Percentiles rank a stretch among this genome's conserved stretches.
Conservation (phyloP, 2,113 vertebrate species). For the Pollimyrus isidori region DNA sequence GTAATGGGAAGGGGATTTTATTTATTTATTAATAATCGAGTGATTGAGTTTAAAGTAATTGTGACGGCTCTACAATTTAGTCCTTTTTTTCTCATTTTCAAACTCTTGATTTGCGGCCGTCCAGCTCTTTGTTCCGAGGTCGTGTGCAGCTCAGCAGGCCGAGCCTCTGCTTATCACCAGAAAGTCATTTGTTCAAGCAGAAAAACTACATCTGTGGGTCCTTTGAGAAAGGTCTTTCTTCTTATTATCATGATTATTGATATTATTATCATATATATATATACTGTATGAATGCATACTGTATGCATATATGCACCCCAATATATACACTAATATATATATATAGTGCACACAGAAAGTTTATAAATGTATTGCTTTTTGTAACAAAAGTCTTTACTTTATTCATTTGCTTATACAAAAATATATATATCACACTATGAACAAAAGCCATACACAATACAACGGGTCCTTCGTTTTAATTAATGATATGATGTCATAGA, state of each 20-base stretch:
- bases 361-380: too few species aligned
- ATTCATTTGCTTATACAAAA: background rate
- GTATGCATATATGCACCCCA: too few species aligned
- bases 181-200: too few species aligned
- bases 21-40: background rate
- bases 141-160: background rate
- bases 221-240: too few species aligned
- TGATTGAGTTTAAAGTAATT: background rate
- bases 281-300: too few species aligned
- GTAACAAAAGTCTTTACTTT: too few species aligned
- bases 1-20: background rate
- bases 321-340: background rate
- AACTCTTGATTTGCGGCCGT: too few species aligned
- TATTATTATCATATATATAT: background rate
- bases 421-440: background rate
- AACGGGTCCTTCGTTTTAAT: background rate
- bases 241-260: background rate
- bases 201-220: too few species aligned
- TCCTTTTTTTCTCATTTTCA: too few species aligned
- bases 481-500: background rate
- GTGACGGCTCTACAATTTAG: too few species aligned
- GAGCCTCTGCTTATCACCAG: background rate
- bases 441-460: background rate
- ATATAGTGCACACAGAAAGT: background rate
- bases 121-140: too few species aligned